Conservation (phyloP, 2,888 invertebrate species). For the Tetheella fluctuosa region DNA sequence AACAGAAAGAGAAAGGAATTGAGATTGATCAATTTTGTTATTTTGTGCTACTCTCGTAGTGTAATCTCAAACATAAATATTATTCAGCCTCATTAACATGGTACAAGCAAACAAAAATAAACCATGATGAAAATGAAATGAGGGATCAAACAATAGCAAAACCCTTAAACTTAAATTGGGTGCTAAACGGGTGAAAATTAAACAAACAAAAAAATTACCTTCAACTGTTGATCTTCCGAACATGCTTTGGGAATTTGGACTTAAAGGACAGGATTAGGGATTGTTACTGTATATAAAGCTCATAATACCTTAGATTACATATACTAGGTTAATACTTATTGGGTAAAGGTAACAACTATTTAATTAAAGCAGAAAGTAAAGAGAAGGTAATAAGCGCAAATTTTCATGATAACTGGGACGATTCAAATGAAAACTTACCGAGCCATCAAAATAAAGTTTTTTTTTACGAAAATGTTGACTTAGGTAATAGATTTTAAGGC, state of each 20-base stretch:
- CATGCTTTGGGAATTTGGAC: slow-evolving; percentile 70
- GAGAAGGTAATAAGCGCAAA: slow-evolving; percentile 17
- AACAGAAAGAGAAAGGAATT: too few species aligned
- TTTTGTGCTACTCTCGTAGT: neutral
- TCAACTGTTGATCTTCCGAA: slow-evolving; percentile 72
- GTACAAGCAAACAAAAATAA: neutral
- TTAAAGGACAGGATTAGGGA: slow-evolving; percentile 53
- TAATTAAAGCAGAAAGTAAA: slow-evolving; percentile 55
- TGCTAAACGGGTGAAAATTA: slow-evolving; percentile 43
- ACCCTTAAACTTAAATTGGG: slow-evolving; percentile 17
- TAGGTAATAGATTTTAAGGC: neutral
- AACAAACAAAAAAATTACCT: slow-evolving; percentile 74
- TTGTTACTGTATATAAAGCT: slow-evolving; percentile 46
- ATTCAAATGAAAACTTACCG: neutral
- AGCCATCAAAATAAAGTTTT: neutral
- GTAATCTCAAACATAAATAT: slow-evolving; percentile 3
- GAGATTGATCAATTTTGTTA: neutral
- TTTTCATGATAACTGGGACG: neutral
- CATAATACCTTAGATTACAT: slow-evolving; percentile 34
- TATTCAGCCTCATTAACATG: neutral
- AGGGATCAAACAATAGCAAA: slow-evolving; percentile 14
- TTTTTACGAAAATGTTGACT: neutral
- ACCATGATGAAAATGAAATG: neutral
- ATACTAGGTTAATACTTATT: slow-evolving; percentile 45
- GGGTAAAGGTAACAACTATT: slow-evolving; percentile 51